phyloP scores from a whole-genome alignment of 2,797 vertebrate genomes.

The Mormyrops boulengeri region DNA sequence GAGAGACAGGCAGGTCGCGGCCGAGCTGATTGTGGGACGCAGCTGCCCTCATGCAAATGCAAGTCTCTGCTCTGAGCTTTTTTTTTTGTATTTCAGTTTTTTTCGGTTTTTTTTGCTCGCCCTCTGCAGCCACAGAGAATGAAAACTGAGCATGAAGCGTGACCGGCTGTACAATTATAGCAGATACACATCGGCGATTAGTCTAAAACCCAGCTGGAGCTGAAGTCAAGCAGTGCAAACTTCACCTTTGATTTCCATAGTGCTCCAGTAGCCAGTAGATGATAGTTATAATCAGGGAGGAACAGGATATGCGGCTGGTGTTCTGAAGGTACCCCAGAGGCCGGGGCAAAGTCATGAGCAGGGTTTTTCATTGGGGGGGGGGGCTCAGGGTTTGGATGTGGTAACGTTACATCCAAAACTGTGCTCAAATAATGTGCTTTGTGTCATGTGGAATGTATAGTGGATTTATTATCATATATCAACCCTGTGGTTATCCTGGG shows the following conservation, averaged over 20 bases:
- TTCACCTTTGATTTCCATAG: constrained; percentile 5
- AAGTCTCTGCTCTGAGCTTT: background rate
- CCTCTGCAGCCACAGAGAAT: background rate
- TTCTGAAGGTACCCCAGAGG: background rate
- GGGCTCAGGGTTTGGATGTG: background rate
- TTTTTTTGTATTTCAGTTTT: background rate
- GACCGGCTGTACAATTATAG: constrained; percentile 14
- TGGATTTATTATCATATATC: background rate
- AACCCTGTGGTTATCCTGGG: background rate
- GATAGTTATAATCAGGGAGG: background rate
- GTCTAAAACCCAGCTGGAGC: background rate
- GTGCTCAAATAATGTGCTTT: background rate
- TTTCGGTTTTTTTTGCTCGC: background rate
- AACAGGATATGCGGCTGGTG: background rate
- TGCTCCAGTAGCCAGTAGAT: background rate
- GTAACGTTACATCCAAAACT: background rate
- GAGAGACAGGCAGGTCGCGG: background rate
- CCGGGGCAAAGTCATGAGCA: background rate
- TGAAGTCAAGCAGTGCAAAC: background rate
- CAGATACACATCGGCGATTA: constrained; percentile 1
- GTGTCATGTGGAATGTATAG: background rate
- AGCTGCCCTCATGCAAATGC: background rate
- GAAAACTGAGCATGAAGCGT: constrained; percentile 3
- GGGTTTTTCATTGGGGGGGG: background rate
- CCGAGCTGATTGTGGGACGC: background rate